Percentiles rank a stretch among this genome's conserved stretches.
Conservation (phyloP, 1,140 invertebrate genomes). For the Cotesia typhae region DNA sequence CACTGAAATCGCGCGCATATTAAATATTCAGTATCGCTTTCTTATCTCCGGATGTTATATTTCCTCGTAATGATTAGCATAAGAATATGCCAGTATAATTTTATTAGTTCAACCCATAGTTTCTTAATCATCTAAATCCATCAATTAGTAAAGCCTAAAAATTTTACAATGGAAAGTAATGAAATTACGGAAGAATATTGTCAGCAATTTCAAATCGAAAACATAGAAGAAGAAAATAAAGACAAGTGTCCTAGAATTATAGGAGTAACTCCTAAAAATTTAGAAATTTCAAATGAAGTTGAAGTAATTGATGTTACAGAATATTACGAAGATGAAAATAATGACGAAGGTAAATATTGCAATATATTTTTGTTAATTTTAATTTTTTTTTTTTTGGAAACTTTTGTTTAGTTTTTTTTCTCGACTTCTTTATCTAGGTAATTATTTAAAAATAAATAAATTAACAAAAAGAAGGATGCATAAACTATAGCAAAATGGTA, state of each 20-base stretch:
- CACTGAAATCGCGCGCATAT: background rate
- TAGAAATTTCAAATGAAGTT: background rate
- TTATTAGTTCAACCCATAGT: background rate
- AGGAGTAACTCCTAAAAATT: conserved; percentile 32
- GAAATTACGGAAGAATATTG: background rate
- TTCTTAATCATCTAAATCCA: background rate
- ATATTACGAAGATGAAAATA: background rate
- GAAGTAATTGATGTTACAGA: too few species aligned
- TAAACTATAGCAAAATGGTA: conserved; percentile 4
- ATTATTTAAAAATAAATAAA: background rate
- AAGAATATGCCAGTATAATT: background rate
- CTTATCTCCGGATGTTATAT: conserved; percentile 15
- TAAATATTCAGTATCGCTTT: background rate
- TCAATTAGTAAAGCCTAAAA: background rate
- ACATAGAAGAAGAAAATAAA: background rate
- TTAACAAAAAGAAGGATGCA: background rate
- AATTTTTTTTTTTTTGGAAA: too few species aligned
- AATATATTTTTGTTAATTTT: too few species aligned
- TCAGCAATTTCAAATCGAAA: background rate
- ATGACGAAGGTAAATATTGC: conserved; percentile 1
- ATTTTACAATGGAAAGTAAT: background rate
- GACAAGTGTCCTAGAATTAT: conserved; percentile 27
- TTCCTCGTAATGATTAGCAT: background rate
- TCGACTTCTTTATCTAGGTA: background rate
- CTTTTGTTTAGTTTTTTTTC: background rate